Evolutionary conservation across 37 sponge, comb jelly and placozoan species (phyloP), one percentile per base, ranked within the genome.

Genomic region (Ephydatia muelleri): DNA sequence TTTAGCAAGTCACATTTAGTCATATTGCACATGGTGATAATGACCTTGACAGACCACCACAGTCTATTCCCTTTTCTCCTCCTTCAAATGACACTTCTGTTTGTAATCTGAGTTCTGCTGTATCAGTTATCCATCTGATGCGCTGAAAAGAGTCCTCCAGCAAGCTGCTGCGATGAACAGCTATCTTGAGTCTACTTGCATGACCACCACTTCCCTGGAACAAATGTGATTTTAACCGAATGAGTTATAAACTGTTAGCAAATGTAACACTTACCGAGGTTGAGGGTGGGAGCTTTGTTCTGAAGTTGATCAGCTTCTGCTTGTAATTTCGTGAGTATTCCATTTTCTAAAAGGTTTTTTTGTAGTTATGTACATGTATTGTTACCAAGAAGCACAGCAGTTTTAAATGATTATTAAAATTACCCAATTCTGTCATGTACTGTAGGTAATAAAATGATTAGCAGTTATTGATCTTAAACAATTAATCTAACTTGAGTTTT

Each of bases 261-360:
- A 5, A 39, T 27, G n/a, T 26, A 40, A 81, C 26, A 49, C 70
- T 69, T 37, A 39, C 27, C 29, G 6, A 48, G 29, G 14, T 32
- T 23, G 27, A n/a, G n/a, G n/a, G n/a, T 37, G 23, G 72, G 19
- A 94, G 89, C 40, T 88, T 83, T 25, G 89, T 82, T 77, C 78
- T 88, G 85, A 95, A 89, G 72, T 95, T 82, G 65, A 68, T 84
- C 70, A 89, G 89, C 79, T 95, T 95, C 70, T 91, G 92, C 75
- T 91, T 95, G 77, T 95, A 95, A 80, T 91, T 88, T 32, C 95
- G 87, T 31, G 89, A 88, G 37, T 95, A 95, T 34, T 89, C 76
- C 37, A 91, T 81, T 76, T 75, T 87, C 91, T 94, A 67, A n/a
- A n/a, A n/a, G n/a, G n/a, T n/a, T n/a, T n/a, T n/a, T n/a, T n/a